phyloP scores from a whole-genome alignment of 2,888 invertebrate species.

The Pardosa pseudoannulata region DNA sequence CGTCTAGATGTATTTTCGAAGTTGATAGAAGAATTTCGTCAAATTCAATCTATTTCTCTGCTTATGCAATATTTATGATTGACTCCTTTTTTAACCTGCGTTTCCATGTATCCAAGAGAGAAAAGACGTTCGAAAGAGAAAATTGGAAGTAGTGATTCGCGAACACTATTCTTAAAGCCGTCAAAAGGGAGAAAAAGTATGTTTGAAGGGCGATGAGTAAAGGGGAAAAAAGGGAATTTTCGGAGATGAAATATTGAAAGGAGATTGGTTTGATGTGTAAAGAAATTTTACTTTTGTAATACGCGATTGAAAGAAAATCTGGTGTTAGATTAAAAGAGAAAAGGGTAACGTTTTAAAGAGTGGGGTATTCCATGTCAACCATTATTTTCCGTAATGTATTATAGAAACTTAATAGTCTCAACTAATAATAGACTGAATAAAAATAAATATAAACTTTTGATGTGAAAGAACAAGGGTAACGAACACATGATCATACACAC shows the following conservation, averaged over 20 bases:
- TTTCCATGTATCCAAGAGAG: not conserved
- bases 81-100: not conserved
- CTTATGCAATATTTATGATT: constrained; percentile 7
- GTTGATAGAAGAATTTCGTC: not conserved
- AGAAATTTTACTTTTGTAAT: not conserved
- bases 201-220: not conserved
- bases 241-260: not conserved
- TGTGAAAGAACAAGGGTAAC: no score
- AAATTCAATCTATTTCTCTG: not conserved
- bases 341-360: no score
- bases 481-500: no score
- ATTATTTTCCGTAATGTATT: no score
- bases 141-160: no score
- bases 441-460: no score
- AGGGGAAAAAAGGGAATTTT: not conserved
- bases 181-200: not conserved
- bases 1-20: not conserved
- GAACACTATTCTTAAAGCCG: no score
- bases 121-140: not conserved
- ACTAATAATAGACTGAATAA: no score
- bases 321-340: no score
- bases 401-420: no score
- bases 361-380: no score
- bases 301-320: no score
- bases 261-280: not conserved